Conservation (phyloP, 2,888 invertebrate species). For the Rapana venosa region DNA sequence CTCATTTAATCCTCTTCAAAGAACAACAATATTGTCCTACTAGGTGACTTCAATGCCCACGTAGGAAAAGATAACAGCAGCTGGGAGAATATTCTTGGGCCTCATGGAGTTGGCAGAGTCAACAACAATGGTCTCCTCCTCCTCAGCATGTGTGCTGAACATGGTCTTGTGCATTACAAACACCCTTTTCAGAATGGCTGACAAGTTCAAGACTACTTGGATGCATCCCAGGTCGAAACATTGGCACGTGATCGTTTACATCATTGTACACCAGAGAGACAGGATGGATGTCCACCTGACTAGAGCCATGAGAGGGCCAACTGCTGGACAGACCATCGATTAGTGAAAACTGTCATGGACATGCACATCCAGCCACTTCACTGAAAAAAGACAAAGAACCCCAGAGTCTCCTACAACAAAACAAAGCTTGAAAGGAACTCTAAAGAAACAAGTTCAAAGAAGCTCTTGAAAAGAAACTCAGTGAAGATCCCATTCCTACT, state of each 20-base stretch:
- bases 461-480: too few species aligned
- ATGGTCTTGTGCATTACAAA: neutral
- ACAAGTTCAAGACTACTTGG: slow-evolving; percentile 15
- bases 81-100: neutral
- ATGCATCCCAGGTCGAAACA: slow-evolving; percentile 15
- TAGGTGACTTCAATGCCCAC: slow-evolving; percentile 34
- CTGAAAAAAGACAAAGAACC: too few species aligned
- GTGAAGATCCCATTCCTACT: too few species aligned
- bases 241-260: slow-evolving; percentile 8
- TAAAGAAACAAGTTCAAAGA: too few species aligned
- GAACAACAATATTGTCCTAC: slow-evolving; percentile 16
- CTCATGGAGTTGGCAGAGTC: neutral
- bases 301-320: too few species aligned
- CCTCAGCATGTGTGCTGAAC: neutral
- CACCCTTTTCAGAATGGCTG: neutral
- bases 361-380: too few species aligned
- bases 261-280: neutral
- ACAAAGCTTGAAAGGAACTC: too few species aligned
- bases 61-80: slow-evolving; percentile 13
- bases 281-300: too few species aligned
- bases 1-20: neutral
- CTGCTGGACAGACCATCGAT: too few species aligned
- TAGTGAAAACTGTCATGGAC: too few species aligned
- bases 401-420: too few species aligned
- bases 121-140: neutral